phyloP scores from a whole-genome alignment of 2,113 vertebrate species.

The Panthera leo region DNA sequence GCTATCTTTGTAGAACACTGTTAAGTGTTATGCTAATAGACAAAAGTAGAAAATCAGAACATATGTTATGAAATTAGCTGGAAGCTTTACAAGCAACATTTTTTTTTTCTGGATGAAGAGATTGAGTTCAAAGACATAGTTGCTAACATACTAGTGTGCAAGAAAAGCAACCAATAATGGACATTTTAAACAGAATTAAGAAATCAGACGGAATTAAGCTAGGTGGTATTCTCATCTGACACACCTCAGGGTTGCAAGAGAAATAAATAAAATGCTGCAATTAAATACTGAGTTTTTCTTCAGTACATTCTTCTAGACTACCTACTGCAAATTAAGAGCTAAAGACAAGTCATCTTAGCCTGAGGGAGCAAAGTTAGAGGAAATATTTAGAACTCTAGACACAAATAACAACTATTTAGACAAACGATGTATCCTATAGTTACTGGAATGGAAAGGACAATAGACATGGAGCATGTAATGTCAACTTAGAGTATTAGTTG shows the following conservation, averaged over 20 bases:
- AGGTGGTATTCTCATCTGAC: neutral
- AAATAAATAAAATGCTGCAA: neutral
- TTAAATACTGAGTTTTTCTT: conserved; percentile 6
- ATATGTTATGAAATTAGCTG: conserved; percentile 67
- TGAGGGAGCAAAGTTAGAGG: neutral
- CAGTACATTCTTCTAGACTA: neutral
- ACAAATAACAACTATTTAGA: neutral
- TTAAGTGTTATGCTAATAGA: conserved; percentile 60
- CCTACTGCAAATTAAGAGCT: neutral
- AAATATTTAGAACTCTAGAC: neutral
- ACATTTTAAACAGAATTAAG: neutral
- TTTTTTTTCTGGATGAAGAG: conserved; percentile 35
- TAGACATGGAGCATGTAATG: neutral
- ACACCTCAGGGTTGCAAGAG: neutral
- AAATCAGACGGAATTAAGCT: neutral
- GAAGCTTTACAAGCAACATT: conserved; percentile 44
- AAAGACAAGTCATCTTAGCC: neutral
- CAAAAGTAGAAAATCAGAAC: conserved; percentile 65
- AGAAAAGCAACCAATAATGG: neutral
- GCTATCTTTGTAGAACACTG: conserved; percentile 52
- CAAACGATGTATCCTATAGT: neutral
- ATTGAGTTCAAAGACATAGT: conserved; percentile 23
- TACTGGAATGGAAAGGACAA: neutral
- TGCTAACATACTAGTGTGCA: conserved; percentile 26
- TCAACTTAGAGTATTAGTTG: neutral